Percentiles rank a stretch among this genome's conserved stretches.
Evolutionary conservation across 2,888 invertebrate species (phyloP).

Genomic region (Drosophila paranaensis): DNA sequence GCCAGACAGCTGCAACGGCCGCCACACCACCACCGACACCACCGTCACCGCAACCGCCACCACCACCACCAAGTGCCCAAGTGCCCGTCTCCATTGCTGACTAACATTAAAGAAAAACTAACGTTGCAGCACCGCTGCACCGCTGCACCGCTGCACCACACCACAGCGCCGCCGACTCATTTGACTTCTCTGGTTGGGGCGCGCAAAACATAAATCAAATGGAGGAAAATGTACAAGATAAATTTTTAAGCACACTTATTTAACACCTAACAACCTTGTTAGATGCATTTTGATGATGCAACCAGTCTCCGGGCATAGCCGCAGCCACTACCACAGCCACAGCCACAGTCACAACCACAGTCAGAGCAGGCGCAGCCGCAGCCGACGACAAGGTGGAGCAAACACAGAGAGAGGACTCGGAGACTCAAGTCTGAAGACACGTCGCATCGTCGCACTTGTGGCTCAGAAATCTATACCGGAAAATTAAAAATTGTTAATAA

Average conservation of each 20-base stretch:
- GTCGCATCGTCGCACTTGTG: constrained; percentile 52
- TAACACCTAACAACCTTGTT: constrained; percentile 82
- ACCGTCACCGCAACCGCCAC: neutral
- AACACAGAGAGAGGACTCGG: constrained; percentile 13
- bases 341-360: constrained; percentile 17
- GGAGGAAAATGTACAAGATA: constrained; percentile 82
- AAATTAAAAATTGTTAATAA: constrained; percentile 81
- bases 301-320: constrained; percentile 41
- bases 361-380: constrained; percentile 24
- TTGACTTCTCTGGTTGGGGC: constrained; percentile 51
- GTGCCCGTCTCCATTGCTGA: constrained; percentile 32
- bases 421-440: constrained; percentile 32
- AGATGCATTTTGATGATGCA: constrained; percentile 79
- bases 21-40: constrained; percentile 8
- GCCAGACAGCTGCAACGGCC: constrained; percentile 55
- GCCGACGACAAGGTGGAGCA: constrained; percentile 68
- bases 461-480: constrained; percentile 79
- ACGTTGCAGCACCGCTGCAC: neutral
- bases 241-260: constrained; percentile 82
- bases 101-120: constrained; percentile 20
- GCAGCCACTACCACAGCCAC: constrained; percentile 16
- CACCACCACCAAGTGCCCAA: constrained; percentile 19
- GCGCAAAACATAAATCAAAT: constrained; percentile 79
- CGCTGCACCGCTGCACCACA: neutral
- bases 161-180: constrained; percentile 36